A percentile compares a stretch with the other conserved stretches of the same genome.
Conservation (phyloP, 2,113 vertebrate genomes). For the Oenanthe oenanthe region DNA sequence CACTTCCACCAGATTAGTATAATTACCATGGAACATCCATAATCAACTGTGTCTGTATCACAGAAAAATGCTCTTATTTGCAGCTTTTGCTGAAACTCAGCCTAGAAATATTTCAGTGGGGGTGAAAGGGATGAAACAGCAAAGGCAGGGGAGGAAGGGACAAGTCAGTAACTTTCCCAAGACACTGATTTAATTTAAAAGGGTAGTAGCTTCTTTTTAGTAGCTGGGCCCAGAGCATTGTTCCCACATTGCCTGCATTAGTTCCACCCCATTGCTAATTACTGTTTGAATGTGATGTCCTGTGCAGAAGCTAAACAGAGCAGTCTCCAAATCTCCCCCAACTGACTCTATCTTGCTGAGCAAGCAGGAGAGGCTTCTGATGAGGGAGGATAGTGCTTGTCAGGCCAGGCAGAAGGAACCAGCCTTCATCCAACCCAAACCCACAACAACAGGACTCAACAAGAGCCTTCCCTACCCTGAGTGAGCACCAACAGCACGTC, state of each 20-base stretch:
- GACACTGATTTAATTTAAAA: constrained; percentile 45
- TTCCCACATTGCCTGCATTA: constrained; percentile 3
- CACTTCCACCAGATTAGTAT: not conserved
- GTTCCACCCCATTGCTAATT: constrained; percentile 42
- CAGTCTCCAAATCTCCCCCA: not conserved
- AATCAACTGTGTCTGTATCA: not conserved
- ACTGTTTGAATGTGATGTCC: constrained; percentile 12
- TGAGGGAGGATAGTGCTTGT: not conserved
- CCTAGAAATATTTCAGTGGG: not conserved
- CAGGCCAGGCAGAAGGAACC: constrained; percentile 11
- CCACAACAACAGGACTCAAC: not conserved
- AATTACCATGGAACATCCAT: not conserved
- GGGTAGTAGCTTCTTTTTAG: not conserved
- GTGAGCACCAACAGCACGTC: not conserved
- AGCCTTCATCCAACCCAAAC: not conserved
- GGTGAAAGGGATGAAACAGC: not conserved
- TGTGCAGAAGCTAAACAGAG: constrained; percentile 31
- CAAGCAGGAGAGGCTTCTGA: not conserved
- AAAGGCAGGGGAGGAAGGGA: not conserved
- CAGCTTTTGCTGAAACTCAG: not conserved
- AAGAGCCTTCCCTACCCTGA: not conserved
- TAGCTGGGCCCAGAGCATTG: not conserved
- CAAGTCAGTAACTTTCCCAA: not conserved
- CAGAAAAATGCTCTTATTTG: not conserved
- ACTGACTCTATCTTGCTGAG: constrained; percentile 15